These are phyloP conservation scores for Callipepla squamata DNA, from an alignment of 2,113 vertebrate genomes.

Conservation along the genomic window DNA sequence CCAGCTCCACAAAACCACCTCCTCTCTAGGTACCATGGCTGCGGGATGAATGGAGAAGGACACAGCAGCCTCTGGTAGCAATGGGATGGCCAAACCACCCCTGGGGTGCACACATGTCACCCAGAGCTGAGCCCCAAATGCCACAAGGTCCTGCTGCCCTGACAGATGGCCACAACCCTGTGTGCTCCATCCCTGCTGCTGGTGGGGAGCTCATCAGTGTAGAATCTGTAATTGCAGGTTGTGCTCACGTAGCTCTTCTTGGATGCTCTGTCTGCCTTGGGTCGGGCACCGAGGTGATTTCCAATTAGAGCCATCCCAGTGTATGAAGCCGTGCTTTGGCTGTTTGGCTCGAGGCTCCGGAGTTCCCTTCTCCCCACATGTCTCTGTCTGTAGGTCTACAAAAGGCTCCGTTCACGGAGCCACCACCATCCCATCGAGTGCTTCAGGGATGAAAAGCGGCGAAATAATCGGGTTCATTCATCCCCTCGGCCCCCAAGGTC, in stretches of 20 bases:
- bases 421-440: not conserved
- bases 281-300: not conserved
- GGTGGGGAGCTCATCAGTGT: not conserved
- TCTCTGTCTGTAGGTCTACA: not conserved
- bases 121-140: not conserved
- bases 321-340: not conserved
- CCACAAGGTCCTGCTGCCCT: not conserved
- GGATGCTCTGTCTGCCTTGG: not conserved
- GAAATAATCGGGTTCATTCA: conserved; percentile 9
- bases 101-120: rapidly evolving
- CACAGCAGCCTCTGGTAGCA: not conserved
- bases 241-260: not conserved
- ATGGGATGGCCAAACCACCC: rapidly evolving
- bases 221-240: not conserved
- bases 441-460: conserved; percentile 9
- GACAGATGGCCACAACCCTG: not conserved
- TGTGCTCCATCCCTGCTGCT: not conserved
- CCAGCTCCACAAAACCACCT: not conserved
- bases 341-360: not conserved
- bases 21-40: not conserved
- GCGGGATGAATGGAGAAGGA: not conserved
- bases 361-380: not conserved
- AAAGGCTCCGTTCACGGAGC: conserved; percentile 30
- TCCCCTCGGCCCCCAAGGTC: not conserved
- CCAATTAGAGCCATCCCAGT: not conserved